phyloP scores from a whole-genome alignment of 2,113 vertebrate species.

The Bolborhynchus lineola region DNA sequence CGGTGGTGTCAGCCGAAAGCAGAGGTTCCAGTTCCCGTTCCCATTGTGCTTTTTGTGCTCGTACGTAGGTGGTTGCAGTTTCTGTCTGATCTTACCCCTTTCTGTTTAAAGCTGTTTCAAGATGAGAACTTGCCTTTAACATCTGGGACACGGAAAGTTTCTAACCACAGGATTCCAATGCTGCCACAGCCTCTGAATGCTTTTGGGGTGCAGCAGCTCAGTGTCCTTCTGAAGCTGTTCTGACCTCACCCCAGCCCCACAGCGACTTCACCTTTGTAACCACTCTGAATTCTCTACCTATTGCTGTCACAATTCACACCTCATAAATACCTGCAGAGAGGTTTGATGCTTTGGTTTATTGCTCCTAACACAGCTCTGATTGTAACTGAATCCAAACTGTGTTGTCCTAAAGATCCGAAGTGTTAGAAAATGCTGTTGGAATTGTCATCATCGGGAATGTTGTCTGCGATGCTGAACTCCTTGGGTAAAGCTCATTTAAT shows the following conservation, averaged over 20 bases:
- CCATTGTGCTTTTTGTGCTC: accelerated
- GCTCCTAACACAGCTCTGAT: neutral
- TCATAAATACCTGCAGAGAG: neutral
- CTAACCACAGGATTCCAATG: neutral
- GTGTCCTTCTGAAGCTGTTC: neutral
- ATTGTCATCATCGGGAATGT: neutral
- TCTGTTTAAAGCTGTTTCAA: neutral
- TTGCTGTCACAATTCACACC: neutral
- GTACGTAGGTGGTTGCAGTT: neutral
- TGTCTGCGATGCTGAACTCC: neutral
- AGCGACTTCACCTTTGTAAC: neutral
- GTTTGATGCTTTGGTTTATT: neutral
- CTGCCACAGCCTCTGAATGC: neutral
- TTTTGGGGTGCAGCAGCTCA: neutral
- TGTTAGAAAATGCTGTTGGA: neutral
- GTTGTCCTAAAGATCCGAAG: neutral
- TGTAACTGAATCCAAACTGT: neutral
- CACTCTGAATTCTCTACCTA: neutral
- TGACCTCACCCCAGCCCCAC: neutral
- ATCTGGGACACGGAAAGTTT: neutral
- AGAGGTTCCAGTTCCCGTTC: accelerated
- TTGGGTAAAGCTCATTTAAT: neutral
- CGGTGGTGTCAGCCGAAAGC: neutral
- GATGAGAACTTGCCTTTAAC: neutral
- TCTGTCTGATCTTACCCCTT: neutral